phyloP scores from a whole-genome alignment of 2,113 vertebrate species.

The Lynx canadensis region DNA sequence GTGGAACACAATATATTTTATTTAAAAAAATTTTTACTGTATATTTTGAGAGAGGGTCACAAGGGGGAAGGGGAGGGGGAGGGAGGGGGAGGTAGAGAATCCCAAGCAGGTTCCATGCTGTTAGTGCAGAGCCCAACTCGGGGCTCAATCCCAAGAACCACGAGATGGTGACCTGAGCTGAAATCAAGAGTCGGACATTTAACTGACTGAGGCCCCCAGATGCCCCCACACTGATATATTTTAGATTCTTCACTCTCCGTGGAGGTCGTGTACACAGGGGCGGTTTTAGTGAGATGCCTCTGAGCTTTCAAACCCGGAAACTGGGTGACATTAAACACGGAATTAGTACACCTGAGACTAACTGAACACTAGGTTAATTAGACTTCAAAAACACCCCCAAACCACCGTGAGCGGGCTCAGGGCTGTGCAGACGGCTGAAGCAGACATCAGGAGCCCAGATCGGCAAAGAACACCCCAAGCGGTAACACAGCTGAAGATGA shows the following conservation, averaged over 20 bases:
- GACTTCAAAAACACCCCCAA: background rate
- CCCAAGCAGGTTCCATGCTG: no score
- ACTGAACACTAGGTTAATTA: background rate
- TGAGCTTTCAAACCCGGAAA: background rate
- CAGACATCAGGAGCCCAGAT: background rate
- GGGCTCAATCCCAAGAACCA: no score
- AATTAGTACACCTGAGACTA: background rate
- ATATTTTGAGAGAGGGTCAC: no score
- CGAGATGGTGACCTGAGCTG: no score
- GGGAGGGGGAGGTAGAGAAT: no score
- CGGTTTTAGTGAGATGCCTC: background rate
- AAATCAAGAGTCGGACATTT: no score
- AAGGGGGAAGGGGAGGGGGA: no score
- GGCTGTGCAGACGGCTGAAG: background rate
- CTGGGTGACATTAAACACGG: background rate
- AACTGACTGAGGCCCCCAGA: no score
- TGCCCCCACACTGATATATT: background rate
- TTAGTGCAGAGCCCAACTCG: no score
- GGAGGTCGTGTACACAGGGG: background rate
- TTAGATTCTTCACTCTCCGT: rapidly evolving
- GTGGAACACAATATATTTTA: background rate
- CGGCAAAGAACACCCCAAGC: background rate
- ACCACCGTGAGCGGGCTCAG: background rate
- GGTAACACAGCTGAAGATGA: rapidly evolving
- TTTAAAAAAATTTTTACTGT: no score